Conservation (phyloP, 1,140 invertebrate genomes). For the Dufourea novaeangliae region DNA sequence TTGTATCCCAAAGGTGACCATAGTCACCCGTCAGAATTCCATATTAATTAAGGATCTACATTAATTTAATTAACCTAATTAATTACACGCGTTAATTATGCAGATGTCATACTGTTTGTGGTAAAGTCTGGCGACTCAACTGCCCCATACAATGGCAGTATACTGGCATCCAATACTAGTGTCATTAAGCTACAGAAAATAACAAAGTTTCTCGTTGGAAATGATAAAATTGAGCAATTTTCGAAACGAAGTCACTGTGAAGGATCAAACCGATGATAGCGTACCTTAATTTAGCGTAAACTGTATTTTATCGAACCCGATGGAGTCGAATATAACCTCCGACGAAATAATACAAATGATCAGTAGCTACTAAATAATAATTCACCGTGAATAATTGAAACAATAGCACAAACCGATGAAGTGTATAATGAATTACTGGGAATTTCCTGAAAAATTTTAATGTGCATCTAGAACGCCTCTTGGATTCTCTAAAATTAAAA, state of each 20-base stretch:
- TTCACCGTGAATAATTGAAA: conserved; percentile 18
- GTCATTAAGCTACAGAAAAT: not conserved
- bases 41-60: no score
- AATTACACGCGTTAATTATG: no score
- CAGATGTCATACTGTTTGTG: no score
- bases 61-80: no score
- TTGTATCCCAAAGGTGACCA: no score
- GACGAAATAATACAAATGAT: conserved; percentile 19
- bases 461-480: no score
- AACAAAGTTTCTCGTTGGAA: conserved; percentile 1
- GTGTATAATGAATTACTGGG: not conserved
- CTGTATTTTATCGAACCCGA: conserved; percentile 37
- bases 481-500: no score
- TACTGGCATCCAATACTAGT: not conserved
- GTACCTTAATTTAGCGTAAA: conserved; percentile 32
- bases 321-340: conserved; percentile 22
- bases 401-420: not conserved
- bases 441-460: not conserved
- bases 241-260: conserved; percentile 18
- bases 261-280: conserved; percentile 33
- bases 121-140: no score
- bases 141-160: no score
- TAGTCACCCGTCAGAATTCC: no score
- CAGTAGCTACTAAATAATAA: conserved; percentile 41
- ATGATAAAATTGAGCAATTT: conserved; percentile 35